Evolutionary conservation across 2,113 vertebrate species (phyloP).

Genomic region (Archocentrus centrarchus): DNA sequence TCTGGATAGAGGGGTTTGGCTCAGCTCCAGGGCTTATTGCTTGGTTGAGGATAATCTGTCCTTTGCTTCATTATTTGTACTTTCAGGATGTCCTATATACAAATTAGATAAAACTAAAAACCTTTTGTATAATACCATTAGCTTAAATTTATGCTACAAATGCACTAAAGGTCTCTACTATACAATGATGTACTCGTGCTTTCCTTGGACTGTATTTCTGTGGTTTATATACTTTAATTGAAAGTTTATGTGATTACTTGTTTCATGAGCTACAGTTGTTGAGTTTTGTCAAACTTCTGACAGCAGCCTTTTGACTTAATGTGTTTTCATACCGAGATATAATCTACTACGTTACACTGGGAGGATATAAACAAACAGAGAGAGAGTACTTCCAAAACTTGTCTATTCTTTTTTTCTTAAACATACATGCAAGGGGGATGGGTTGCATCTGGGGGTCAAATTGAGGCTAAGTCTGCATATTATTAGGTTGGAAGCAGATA

Average conservation of each 20-base stretch:
- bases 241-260: background rate
- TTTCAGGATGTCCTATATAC: background rate
- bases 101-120: background rate
- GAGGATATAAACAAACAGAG: conserved; percentile 39
- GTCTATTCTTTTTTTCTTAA: conserved; percentile 54
- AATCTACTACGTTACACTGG: background rate
- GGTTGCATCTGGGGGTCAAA: conserved; percentile 48
- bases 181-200: background rate
- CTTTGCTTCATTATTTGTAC: background rate
- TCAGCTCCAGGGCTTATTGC: background rate
- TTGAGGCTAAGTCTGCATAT: conserved; percentile 57
- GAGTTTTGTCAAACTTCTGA: conserved; percentile 4
- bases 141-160: background rate
- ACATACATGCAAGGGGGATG: conserved; percentile 34
- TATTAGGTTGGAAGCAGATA: conserved; percentile 33
- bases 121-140: background rate
- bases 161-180: background rate
- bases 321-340: conserved; percentile 11
- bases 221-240: background rate
- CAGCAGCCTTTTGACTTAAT: background rate
- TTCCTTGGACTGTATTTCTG: background rate
- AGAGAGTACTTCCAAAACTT: background rate
- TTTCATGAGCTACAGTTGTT: background rate
- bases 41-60: background rate
- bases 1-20: background rate